These are phyloP conservation scores for Chaenocephalus aceratus DNA, from an alignment of 2,113 vertebrate species.

Conservation along the genomic window DNA sequence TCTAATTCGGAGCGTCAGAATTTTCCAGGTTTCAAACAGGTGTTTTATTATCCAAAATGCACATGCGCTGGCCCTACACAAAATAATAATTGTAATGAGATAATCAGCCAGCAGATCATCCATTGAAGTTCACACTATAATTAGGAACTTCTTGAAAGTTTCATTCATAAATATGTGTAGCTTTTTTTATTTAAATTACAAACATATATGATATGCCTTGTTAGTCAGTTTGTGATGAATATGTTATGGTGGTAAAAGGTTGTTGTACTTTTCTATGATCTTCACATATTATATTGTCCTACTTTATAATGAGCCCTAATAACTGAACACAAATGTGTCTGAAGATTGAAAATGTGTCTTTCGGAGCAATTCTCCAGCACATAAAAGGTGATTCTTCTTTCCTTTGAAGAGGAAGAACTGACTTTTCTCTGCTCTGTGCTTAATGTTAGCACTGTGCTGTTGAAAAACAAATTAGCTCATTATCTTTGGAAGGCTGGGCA, in stretches of 20 bases:
- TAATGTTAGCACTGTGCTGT: conserved; percentile 48
- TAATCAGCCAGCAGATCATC: conserved; percentile 10
- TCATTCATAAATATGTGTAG: not conserved
- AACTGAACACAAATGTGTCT: conserved; percentile 21
- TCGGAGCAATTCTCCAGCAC: conserved; percentile 14
- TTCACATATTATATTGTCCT: conserved; percentile 7
- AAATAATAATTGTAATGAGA: not conserved
- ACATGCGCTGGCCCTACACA: not conserved
- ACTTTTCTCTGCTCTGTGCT: conserved; percentile 36
- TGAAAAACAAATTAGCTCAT: conserved; percentile 78
- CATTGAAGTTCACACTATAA: not conserved
- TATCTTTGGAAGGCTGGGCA: conserved; percentile 72
- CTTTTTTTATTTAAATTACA: not conserved
- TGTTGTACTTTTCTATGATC: not conserved
- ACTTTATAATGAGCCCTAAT: conserved; percentile 23
- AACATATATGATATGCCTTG: not conserved
- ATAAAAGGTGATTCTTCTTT: conserved; percentile 31
- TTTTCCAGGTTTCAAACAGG: not conserved
- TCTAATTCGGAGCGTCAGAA: not conserved
- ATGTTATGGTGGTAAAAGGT: not conserved
- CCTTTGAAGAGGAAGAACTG: conserved; percentile 18
- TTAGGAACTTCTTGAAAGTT: not conserved
- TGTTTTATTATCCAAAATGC: not conserved
- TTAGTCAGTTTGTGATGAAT: not conserved
- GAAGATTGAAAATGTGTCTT: conserved; percentile 11